Base-by-base conservation (phyloP, 1,140 invertebrate genomes). In the Atopsyche davidsoni region DNA sequence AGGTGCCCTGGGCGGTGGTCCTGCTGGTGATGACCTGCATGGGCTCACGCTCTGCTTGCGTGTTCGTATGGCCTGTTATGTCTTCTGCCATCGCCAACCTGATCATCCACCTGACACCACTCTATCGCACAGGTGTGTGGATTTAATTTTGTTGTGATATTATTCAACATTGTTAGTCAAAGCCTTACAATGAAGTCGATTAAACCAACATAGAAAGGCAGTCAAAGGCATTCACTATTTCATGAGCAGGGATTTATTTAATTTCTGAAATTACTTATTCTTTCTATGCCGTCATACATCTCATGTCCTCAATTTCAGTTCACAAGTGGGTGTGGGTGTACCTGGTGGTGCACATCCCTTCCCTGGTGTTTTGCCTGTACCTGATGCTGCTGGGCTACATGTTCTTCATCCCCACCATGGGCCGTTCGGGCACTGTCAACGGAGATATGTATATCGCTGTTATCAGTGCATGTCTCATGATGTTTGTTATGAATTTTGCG, bases 261-360 rank as follows among this genome's bases (percentile, higher is more conserved):
- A n/a, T n/a, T n/a, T n/a, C n/a, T n/a, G n/a, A 28, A 28, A 28
- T 28, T n/a, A 28, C 6, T 28, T 7, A 7, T n/a, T 28, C 25
- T 28, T 28, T 28, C n/a, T n/a, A n/a, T n/a, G n/a, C n/a, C n/a
- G n/a, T n/a, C n/a, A n/a, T n/a, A n/a, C n/a, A n/a, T n/a, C n/a
- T n/a, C n/a, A n/a, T n/a, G n/a, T n/a, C n/a, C n/a, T n/a, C n/a
- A n/a, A n/a, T 56, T 56, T 31, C 36, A 58, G 56, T 47, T 13
- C 44, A 58, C 32, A 48, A 3, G 25, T 58, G 56, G 56, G 31
- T 51, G 14, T 58, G 47, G 47, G 51, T 54, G 9, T 51, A 58
- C 41, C 22, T 58, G 21, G 14, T 43, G 0, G 21, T 51, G 21
- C 48, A 54, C 31, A 38, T 54, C n/a, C 56, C 56, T 2, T 34